Base-by-base conservation (phyloP, 2,113 vertebrate genomes). In the Tichodroma muraria region DNA sequence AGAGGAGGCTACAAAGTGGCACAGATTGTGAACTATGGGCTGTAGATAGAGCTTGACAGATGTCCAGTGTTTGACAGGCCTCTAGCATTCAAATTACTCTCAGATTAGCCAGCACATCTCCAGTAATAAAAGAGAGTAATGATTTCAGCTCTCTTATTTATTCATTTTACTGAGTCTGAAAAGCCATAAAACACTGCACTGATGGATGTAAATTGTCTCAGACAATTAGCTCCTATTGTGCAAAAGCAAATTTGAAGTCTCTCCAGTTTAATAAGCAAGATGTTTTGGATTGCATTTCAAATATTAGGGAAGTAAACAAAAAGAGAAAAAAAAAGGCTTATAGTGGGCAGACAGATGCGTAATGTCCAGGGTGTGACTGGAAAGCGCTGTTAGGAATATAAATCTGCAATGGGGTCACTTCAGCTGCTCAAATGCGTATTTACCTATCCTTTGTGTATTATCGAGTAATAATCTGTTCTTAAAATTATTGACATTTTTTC, bases 221-320 rank as follows among this genome's bases (percentile, higher is more conserved):
- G 93, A 93, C 96, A 97, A 98, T 98, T 97, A 98, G 91, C 81
- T 97, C 70, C n/a, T 16, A 94, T 92, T 95, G 94, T 96, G 90
- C 85, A 84, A 94, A 88, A 96, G 90, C 93, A 97, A 97, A 96
- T 96, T 92, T 95, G 93, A 97, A 92, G 78, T 97, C 95, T 96
- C 94, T 93, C 76, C 92, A 96, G 94, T 95, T 97, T 96, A 96
- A 97, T 97, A 96, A 97, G 90, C 94, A 96, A 89, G 88, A 95
- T 96, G 96, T 31, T 54, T 96, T 91, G 80, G 84, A 92, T 88
- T 91, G 84, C 71, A 87, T 95, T 94, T 95, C 71, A 53, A 85
- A 85, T 87, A 83, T 88, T 92, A 95, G 93, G 16, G 77, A 86
- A 90, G 79, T 93, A 56, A 16, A 85, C 79, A 94, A 94, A 88